Evolutionary conservation across 2,888 invertebrate species (phyloP).

Genomic region (Plagodis dolabraria): DNA sequence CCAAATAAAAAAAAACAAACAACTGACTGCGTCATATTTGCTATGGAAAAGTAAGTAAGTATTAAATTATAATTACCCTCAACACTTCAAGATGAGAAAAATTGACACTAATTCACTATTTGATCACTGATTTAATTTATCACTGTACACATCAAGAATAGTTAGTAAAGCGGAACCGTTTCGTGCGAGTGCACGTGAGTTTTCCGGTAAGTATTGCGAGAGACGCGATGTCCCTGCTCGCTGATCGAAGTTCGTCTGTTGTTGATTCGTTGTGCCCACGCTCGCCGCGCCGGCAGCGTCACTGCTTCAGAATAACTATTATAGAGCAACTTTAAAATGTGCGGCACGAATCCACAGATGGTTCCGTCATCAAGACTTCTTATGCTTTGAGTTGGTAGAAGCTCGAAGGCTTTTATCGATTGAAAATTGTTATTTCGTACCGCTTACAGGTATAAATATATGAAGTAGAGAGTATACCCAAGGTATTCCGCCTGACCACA

Average conservation of each 20-base stretch:
- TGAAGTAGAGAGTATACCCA: too few relatives aligned
- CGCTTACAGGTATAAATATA: too few relatives aligned
- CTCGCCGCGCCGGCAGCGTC: conserved; percentile 19
- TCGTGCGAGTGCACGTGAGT: conserved; percentile 33
- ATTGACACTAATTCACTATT: conserved; percentile 23
- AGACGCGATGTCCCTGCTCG: conserved; percentile 46
- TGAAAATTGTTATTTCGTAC: too few relatives aligned
- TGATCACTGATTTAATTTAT: conserved; percentile 23
- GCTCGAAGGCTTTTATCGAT: too few relatives aligned
- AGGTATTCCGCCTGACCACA: too few relatives aligned
- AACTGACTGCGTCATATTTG: too few relatives aligned
- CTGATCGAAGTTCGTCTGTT: conserved; percentile 45
- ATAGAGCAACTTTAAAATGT: conserved; percentile 8
- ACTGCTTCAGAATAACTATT: conserved; percentile 17
- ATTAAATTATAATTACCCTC: too few relatives aligned
- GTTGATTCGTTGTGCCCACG: conserved; percentile 34
- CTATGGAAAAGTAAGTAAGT: neutral
- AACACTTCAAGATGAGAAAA: too few relatives aligned
- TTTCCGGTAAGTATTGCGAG: conserved; percentile 3
- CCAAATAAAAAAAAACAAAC: neutral
- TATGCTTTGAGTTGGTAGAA: too few relatives aligned
- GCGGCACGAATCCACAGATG: conserved; percentile 7
- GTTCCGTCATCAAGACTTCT: neutral
- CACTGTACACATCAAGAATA: conserved; percentile 34
- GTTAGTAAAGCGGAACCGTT: conserved; percentile 30